A percentile compares a stretch with the other conserved stretches of the same genome.
Evolutionary conservation across 2,113 vertebrate genomes (phyloP).

Genomic region (Pholis gunnellus): DNA sequence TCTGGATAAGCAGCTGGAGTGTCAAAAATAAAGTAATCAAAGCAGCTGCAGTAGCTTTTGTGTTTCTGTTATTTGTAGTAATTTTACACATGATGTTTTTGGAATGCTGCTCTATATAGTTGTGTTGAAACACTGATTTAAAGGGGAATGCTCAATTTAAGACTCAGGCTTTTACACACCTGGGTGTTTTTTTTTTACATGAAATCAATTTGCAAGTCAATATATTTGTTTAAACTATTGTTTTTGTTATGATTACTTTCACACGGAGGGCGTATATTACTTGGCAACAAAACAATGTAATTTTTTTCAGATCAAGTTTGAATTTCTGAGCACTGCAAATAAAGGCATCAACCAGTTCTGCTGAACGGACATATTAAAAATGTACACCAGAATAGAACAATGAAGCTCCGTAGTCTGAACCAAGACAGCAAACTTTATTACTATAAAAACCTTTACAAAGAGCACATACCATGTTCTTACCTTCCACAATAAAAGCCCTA

Average conservation of each 20-base stretch:
- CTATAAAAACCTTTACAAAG: too few species aligned
- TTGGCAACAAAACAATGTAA: neutral
- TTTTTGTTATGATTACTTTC: neutral
- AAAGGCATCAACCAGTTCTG: neutral
- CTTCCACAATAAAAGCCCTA: too few species aligned
- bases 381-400: neutral
- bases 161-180: neutral
- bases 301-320: neutral
- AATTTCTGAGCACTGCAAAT: neutral
- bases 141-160: slow-evolving; percentile 5
- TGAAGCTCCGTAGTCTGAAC: neutral
- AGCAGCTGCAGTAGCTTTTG: slow-evolving; percentile 55
- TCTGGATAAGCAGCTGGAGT: slow-evolving; percentile 69
- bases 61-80: slow-evolving; percentile 65
- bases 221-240: neutral
- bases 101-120: slow-evolving; percentile 37
- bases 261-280: neutral
- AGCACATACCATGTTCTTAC: too few species aligned
- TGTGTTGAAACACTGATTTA: slow-evolving; percentile 41
- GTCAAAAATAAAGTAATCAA: slow-evolving; percentile 73
- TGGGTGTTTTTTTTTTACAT: too few species aligned
- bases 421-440: too few species aligned
- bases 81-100: slow-evolving; percentile 64
- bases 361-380: neutral
- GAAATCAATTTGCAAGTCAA: neutral